Evolutionary conservation across 2,113 vertebrate species (phyloP), one percentile per base, ranked within the genome.

Genomic region (Cyanoramphus novaezelandiae): DNA sequence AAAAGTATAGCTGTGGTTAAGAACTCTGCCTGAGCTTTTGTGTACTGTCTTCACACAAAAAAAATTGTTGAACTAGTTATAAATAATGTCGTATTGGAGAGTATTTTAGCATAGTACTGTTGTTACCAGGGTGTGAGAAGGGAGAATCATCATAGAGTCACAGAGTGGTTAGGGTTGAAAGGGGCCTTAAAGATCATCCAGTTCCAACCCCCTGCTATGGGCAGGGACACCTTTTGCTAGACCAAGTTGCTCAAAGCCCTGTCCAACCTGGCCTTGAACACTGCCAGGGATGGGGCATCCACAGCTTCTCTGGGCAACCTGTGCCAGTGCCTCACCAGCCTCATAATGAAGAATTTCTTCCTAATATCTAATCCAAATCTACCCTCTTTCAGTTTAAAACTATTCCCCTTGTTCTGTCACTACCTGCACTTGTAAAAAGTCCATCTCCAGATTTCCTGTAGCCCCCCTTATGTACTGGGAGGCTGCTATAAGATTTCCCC

Each of bases 71-170:
- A 79, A 52, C 17, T 10, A 60, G 21, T 65, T 72, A 25, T 27
- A 41, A 33, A 10, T n/a, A 33, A 13, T 19, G 4, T 2, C 14
- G 10, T 29, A 15, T 49, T 8, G 0, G 9, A 12, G 24, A 53
- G 65, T 37, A 37, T 72, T 86, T 23, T 43, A 17, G 31, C 39
- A 86, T 16, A 20, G 20, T 12, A 1, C 37, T 35, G 9, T 57
- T 86, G 59, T 71, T 41, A 46, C 9, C 7, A 24, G 37, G 9
- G 3, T 29, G 49, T 64, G 53, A 65, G 41, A 93, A 77, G 24
- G 23, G 47, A 76, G 10, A 72, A 52, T n/a, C 57, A 59, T 10
- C 57, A 59, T 10, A 23, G 57, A 59, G 23, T 59, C n/a, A 35
- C 33, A n/a, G 33, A 57, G 33, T 15, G 9, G 20, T 23, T 59